Base-by-base conservation (phyloP, 35 echinoderm and acorn worm species). In the Patiria miniata region DNA sequence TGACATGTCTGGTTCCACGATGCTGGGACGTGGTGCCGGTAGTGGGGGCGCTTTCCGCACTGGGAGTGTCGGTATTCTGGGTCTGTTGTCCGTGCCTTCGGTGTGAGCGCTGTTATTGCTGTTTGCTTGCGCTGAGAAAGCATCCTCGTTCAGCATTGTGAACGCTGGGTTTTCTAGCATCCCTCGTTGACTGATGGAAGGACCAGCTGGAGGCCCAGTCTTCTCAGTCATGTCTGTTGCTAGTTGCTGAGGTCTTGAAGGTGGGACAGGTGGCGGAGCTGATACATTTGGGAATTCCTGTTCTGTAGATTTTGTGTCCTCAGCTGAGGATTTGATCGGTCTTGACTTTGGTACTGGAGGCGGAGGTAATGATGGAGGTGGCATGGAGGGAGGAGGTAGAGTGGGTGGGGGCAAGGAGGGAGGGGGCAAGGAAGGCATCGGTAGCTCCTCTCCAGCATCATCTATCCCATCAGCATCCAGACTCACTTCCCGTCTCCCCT, bases 291-390 rank as follows among this genome's bases (percentile, higher is more conserved):
- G 15, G 0, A 15, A 34, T 28, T 73, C 19, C 10, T 26, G 2
- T 26, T 10, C 65, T 32, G 19, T 32, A 7, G 65, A 1, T 2
- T 23, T 10, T 73, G 0, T 47, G 42, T 47, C 29, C 14, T 28
- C 29, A 26, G 65, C 2, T 12, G 15, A 2, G 29, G 14, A 26
- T 34, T 73, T 22, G 26, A 26, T 30, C 29, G 65, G 65, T 0
- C 65, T 18, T 73, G 65, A 14, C 65, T 32, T 73, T 26, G 65
- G 65, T 26, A 73, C 65, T 73, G 65, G 65, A 73, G 65, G 65
- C 14, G 65, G 65, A 26, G 65, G 65, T 23, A 73, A 32, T 12
- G 65, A 73, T 4, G 42, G 42, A 47, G 42, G 42, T 4, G 65
- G 65, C 14, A 73, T 10, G 14, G 65, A 14, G 29, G 65, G 65